Conservation (phyloP, 1,140 invertebrate species). For the Wiebesia pumilae region DNA sequence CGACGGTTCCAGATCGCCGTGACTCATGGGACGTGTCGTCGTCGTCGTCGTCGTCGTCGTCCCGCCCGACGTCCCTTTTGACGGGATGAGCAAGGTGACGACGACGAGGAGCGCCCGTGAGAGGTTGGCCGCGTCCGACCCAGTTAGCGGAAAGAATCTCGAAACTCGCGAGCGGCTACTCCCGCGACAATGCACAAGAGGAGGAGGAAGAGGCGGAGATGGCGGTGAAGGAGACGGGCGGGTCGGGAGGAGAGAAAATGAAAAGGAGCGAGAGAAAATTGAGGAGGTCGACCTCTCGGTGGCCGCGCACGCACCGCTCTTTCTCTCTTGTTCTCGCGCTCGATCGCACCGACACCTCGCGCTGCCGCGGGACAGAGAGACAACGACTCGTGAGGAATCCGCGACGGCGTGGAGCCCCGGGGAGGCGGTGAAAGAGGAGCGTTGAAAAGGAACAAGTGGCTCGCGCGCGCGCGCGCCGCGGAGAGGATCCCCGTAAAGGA, state of each 20-base stretch:
- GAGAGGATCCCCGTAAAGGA: conserved; percentile 46
- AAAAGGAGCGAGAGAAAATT: conserved; percentile 7
- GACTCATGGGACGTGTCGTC: conserved; percentile 12
- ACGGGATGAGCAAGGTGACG: neutral
- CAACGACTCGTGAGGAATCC: conserved; percentile 47
- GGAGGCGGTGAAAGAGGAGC: conserved; percentile 24
- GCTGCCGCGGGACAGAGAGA: conserved; percentile 44
- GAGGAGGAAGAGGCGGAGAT: conserved; percentile 6
- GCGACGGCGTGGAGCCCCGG: conserved; percentile 5
- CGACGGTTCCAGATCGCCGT: neutral
- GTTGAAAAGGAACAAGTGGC: conserved; percentile 53
- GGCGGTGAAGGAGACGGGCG: neutral
- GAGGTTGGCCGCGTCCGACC: neutral
- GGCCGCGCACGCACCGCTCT: neutral
- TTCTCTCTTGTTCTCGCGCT: neutral
- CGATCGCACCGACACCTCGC: conserved; percentile 22
- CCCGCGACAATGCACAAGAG: neutral
- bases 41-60: neutral
- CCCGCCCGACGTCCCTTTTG: neutral
- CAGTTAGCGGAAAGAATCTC: conserved; percentile 43
- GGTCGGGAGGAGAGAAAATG: neutral
- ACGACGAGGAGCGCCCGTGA: conserved; percentile 5
- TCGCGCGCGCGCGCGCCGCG: conserved; percentile 34
- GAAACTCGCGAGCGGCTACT: conserved; percentile 15
- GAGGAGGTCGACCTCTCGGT: conserved; percentile 43